phyloP scores from a whole-genome alignment of 1,140 invertebrate genomes.

The Pseudomyrmex pallidus region DNA sequence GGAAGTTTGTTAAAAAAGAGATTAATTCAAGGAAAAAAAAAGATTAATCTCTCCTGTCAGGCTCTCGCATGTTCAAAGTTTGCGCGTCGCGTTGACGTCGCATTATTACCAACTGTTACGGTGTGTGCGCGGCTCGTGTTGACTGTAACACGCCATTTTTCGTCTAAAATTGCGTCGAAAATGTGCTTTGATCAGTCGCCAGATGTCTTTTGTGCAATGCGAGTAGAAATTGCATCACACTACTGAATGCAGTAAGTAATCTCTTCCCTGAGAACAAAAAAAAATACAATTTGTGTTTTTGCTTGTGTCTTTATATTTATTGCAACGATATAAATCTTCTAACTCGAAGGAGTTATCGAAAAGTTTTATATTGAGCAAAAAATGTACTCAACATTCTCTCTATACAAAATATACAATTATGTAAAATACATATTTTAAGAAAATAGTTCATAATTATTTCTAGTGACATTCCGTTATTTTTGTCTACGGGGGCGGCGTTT shows the following conservation, averaged over 20 bases:
- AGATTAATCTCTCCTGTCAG: too few species aligned
- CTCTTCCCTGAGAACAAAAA: background rate
- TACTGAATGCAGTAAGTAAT: slow-evolving; percentile 2
- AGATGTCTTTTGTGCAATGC: background rate
- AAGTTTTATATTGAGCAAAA: too few species aligned
- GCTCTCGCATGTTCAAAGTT: background rate
- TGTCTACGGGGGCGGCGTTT: background rate
- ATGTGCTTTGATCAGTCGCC: background rate
- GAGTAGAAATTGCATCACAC: slow-evolving; percentile 10
- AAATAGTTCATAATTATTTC: background rate
- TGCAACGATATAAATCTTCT: too few species aligned
- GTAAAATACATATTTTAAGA: background rate
- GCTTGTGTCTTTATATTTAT: too few species aligned
- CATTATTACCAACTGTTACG: background rate
- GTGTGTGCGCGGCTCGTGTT: too few species aligned
- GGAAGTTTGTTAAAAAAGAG: background rate
- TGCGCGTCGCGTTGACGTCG: background rate
- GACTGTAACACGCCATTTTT: background rate
- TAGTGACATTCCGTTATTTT: background rate
- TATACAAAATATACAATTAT: too few species aligned
- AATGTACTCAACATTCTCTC: too few species aligned
- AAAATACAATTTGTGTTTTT: background rate
- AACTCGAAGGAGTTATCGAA: too few species aligned
- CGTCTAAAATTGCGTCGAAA: background rate
- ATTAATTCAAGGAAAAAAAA: background rate